Conservation (phyloP, 2,797 vertebrate species). For the Sebastes hopkinsi region DNA sequence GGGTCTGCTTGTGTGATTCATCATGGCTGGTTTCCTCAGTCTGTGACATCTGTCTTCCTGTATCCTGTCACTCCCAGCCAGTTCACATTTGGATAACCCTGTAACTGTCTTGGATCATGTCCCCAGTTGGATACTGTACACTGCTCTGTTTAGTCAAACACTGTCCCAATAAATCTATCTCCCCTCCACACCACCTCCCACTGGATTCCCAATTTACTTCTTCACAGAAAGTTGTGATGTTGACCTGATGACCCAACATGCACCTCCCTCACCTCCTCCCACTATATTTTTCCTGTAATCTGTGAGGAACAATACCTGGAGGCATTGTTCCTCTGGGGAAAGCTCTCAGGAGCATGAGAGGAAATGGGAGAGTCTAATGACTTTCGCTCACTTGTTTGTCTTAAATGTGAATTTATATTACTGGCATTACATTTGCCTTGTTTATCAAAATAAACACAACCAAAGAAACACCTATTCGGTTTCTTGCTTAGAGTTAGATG, state of each 20-base stretch:
- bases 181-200: background rate
- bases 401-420: constrained; percentile 1
- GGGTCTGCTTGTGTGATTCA: constrained; percentile 42
- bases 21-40: constrained; percentile 61
- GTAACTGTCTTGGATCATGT: constrained; percentile 25
- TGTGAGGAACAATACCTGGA: constrained; percentile 64
- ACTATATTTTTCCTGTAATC: constrained; percentile 38
- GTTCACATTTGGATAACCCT: constrained; percentile 41
- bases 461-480: background rate
- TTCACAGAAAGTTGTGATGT: constrained; percentile 8
- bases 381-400: constrained; percentile 8
- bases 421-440: background rate
- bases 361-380: constrained; percentile 44
- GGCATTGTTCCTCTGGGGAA: constrained; percentile 43
- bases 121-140: constrained; percentile 14
- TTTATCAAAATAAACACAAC: background rate
- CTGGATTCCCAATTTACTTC: background rate
- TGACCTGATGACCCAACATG: constrained; percentile 14
- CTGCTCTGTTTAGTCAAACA: constrained; percentile 30
- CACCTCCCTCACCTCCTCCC: background rate
- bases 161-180: constrained; percentile 5
- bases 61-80: constrained; percentile 68
- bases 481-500: background rate
- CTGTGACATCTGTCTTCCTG: constrained; percentile 71
- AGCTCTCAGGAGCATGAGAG: constrained; percentile 31